Evolutionary conservation across 37 sponge, comb jelly and placozoan species (phyloP).

Genomic region (Dysidea cf. avara): DNA sequence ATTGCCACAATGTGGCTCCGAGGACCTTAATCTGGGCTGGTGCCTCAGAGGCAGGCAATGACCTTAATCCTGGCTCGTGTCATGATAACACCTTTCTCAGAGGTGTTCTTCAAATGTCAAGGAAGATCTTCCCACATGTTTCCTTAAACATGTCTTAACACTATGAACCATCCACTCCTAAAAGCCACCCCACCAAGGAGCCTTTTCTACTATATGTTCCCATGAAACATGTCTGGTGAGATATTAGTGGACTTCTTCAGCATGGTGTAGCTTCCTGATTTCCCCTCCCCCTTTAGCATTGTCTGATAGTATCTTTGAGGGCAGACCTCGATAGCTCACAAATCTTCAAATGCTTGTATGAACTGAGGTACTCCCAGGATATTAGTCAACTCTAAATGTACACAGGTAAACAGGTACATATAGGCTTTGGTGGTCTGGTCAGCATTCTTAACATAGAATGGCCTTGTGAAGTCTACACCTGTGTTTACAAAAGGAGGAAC

Average conservation of each 20-base stretch:
- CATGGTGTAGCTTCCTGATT: neutral
- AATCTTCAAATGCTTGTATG: neutral
- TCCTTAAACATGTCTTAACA: neutral
- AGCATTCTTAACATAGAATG: no score
- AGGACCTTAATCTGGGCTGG: no score
- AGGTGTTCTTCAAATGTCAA: neutral
- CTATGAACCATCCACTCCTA: neutral
- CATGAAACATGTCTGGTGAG: neutral
- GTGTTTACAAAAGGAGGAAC: no score
- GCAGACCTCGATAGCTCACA: neutral
- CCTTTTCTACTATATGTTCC: neutral
- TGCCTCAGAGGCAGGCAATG: no score
- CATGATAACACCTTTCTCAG: no score
- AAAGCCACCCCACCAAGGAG: neutral
- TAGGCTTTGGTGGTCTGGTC: no score
- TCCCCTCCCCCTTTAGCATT: neutral
- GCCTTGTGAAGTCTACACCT: no score
- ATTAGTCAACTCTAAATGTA: neutral
- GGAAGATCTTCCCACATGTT: neutral
- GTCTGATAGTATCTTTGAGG: neutral
- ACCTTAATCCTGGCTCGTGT: no score
- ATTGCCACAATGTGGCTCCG: no score
- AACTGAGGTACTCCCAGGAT: neutral
- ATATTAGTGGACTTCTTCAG: neutral
- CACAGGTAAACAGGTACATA: no score